These are phyloP conservation scores for Microcebus tavaratra DNA, from an alignment of 2,113 vertebrate species.

Conservation along the genomic window DNA sequence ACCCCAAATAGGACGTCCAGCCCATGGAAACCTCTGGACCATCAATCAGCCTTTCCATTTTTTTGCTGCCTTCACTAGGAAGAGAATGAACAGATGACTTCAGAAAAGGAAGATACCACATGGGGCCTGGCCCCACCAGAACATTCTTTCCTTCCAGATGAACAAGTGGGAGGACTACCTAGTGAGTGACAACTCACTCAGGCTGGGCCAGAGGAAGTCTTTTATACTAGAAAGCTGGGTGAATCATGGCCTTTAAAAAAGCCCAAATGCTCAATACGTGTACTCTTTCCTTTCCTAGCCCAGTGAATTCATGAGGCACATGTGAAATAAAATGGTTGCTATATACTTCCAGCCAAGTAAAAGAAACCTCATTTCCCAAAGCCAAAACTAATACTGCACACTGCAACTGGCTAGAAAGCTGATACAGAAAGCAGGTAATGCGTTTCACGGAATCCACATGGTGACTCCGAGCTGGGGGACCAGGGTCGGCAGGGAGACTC, in stretches of 20 bases:
- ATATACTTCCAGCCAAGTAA: constrained; percentile 68
- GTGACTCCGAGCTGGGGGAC: not conserved
- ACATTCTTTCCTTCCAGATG: not conserved
- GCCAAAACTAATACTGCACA: constrained; percentile 67
- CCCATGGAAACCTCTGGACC: not conserved
- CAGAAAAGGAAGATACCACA: not conserved
- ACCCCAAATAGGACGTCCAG: not conserved
- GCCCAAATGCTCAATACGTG: not conserved
- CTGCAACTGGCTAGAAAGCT: not conserved
- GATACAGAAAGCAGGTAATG: not conserved
- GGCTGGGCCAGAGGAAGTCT: not conserved
- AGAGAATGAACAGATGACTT: not conserved
- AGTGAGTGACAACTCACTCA: not conserved
- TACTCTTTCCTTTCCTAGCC: not conserved
- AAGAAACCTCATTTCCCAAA: constrained; percentile 66
- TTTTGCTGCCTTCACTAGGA: not conserved
- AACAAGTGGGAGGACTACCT: not conserved
- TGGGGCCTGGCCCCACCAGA: not conserved
- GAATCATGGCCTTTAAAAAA: not conserved
- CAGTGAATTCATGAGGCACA: constrained; percentile 55
- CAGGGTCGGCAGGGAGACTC: not conserved
- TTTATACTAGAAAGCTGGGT: not conserved
- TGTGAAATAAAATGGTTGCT: constrained; percentile 60
- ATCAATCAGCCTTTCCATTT: not conserved
- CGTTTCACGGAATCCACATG: not conserved